A percentile compares a stretch with the other conserved stretches of the same genome.
Conservation (phyloP, 2,797 vertebrate genomes). For the Cynopterus sphinx region DNA sequence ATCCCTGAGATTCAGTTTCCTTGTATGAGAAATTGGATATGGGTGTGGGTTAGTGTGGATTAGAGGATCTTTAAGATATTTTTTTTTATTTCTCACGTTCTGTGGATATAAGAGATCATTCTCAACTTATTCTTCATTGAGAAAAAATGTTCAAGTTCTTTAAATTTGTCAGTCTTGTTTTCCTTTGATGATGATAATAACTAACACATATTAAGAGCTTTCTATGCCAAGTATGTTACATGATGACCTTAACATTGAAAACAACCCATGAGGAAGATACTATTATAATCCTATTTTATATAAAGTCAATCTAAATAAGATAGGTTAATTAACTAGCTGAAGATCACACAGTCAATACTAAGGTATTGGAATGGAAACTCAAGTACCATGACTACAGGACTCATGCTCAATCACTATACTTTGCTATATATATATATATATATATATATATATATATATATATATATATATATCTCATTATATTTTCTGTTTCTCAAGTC, state of each 20-base stretch:
- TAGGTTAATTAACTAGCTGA: conserved; percentile 5
- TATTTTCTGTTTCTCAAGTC: conserved; percentile 51
- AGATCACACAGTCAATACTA: conserved; percentile 16
- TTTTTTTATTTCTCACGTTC: background rate
- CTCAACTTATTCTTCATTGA: background rate
- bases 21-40: background rate
- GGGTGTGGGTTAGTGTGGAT: background rate
- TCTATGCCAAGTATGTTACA: background rate
- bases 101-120: background rate
- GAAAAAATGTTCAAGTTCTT: conserved; percentile 9
- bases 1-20: background rate
- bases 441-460: background rate
- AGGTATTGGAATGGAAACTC: conserved; percentile 1
- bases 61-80: background rate
- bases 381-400: conserved; percentile 5
- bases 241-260: background rate
- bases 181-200: background rate
- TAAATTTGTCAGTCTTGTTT: conserved; percentile 25
- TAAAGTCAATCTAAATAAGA: background rate
- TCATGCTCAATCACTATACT: background rate
- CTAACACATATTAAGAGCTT: conserved; percentile 25
- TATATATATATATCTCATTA: background rate
- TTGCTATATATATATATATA: background rate
- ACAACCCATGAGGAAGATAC: background rate
- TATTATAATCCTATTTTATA: background rate